A percentile compares a stretch with the other conserved stretches of the same genome.
These are phyloP conservation scores for Orientallactaga bullata DNA, from an alignment of 2,113 vertebrate species.

Conservation along the genomic window DNA sequence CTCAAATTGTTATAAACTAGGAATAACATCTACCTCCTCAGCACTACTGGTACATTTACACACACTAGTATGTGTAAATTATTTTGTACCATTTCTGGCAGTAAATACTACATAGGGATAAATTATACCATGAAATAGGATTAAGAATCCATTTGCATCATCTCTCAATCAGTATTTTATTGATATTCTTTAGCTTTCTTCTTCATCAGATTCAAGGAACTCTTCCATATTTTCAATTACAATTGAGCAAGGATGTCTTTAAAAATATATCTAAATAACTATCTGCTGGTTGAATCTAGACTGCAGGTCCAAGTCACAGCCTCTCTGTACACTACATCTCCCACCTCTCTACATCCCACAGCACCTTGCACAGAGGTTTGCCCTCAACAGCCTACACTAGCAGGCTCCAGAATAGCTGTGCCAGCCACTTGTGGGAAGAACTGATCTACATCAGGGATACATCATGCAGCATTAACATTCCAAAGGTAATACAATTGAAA, in stretches of 20 bases:
- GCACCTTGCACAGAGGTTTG: neutral
- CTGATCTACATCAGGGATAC: neutral
- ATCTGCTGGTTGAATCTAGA: too few species aligned
- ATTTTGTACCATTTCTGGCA: neutral
- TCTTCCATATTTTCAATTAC: neutral
- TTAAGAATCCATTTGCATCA: neutral
- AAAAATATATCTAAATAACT: neutral
- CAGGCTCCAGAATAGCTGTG: neutral
- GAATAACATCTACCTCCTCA: neutral
- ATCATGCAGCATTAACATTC: conserved; percentile 21
- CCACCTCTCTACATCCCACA: too few species aligned
- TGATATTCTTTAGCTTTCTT: neutral
- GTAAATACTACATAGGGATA: neutral
- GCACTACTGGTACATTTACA: neutral
- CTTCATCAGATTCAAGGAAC: neutral
- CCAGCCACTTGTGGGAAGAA: neutral
- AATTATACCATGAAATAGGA: neutral
- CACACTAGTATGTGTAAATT: neutral
- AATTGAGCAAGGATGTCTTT: neutral
- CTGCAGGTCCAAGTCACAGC: too few species aligned
- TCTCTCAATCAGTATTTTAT: neutral
- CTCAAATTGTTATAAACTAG: conserved; percentile 4
- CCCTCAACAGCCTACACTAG: neutral
- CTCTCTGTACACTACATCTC: too few species aligned
- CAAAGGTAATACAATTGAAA: conserved; percentile 54